Base-by-base conservation (phyloP, 2,797 vertebrate genomes). In the Lophius americanus region DNA sequence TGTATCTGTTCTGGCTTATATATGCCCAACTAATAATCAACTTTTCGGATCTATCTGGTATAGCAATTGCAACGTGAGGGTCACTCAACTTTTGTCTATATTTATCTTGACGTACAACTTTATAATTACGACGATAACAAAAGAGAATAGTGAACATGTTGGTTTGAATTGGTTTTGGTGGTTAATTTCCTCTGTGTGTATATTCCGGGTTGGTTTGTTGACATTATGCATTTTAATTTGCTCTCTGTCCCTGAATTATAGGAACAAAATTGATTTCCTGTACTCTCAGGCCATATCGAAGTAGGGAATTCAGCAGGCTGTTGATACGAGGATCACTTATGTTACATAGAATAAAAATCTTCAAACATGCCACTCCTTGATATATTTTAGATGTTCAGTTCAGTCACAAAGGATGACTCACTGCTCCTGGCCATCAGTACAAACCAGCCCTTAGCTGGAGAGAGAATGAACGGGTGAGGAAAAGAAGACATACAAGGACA, bases 371-470 rank as follows among this genome's bases (percentile, higher is more conserved):
- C 6, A 52, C 44, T 1, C 68, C 47, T 48, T 60, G 43, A 52
- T 56, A 51, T 58, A 70, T 43, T 8, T 50, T 8, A 39, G 71
- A 62, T 63, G 47, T 38, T 3, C 39, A 50, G 51, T 70, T 41
- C 39, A 53, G 51, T 51, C 38, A 46, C 54, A 49, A 44, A 47
- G 14, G 70, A 71, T 58, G 70, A 82, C 64, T 23, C 23, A 23
- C 78, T 63, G 65, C 71, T 66, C 58, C 57, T 65, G 54, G 66
- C 46, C 50, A 53, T 60, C 70, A 64, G 43, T 52, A 79, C 50
- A 61, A 82, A 79, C 58, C 51, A 51, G 61, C 61, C 56, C 23
- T 48, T 1, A 23, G 52, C 57, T 67, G 51, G 64, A 58, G 44
- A 51, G 63, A 64, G 13, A 35, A 50, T 39, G 36, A 71, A 49